These are phyloP conservation scores for Scaptomyza tumidula DNA, from an alignment of 2,888 invertebrate species.

Conservation along the genomic window DNA sequence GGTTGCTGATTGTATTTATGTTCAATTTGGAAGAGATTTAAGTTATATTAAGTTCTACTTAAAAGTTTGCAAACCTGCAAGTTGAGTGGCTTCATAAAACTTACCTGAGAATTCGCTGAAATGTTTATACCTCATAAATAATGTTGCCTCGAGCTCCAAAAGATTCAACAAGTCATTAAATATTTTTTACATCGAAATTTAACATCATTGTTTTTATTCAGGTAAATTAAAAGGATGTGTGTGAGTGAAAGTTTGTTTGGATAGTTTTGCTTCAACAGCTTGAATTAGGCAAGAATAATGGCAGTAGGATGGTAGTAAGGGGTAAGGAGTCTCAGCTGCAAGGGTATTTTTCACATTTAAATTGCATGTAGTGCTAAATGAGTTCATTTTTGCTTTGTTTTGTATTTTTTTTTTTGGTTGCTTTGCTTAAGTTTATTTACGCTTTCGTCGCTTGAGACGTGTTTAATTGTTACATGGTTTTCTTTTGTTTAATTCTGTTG, in stretches of 20 bases:
- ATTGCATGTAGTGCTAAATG: constrained; percentile 73
- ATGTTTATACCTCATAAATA: neutral
- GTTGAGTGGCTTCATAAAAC: neutral
- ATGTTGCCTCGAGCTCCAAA: neutral
- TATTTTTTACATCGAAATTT: constrained; percentile 69
- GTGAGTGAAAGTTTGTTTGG: constrained; percentile 11
- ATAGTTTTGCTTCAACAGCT: constrained; percentile 29
- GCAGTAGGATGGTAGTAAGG: neutral
- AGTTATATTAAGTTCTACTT: neutral
- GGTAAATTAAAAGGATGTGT: constrained; percentile 66
- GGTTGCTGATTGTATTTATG: no score
- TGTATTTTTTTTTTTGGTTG: constrained; percentile 24
- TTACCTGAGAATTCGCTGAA: neutral
- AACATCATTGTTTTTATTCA: constrained; percentile 68
- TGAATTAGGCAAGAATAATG: constrained; percentile 11
- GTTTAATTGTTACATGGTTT: constrained; percentile 38
- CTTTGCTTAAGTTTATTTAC: constrained; percentile 43
- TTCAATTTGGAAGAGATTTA: neutral
- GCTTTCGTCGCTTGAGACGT: constrained; percentile 32
- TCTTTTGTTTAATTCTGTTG: constrained; percentile 23
- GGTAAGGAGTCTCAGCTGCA: constrained; percentile 1
- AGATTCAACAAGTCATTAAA: constrained; percentile 12
- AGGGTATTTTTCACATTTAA: constrained; percentile 61
- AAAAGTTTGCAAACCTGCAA: neutral
- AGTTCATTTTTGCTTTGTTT: constrained; percentile 47